Base-by-base conservation (phyloP, 2,888 invertebrate genomes). In the Lepidonotus clava region DNA sequence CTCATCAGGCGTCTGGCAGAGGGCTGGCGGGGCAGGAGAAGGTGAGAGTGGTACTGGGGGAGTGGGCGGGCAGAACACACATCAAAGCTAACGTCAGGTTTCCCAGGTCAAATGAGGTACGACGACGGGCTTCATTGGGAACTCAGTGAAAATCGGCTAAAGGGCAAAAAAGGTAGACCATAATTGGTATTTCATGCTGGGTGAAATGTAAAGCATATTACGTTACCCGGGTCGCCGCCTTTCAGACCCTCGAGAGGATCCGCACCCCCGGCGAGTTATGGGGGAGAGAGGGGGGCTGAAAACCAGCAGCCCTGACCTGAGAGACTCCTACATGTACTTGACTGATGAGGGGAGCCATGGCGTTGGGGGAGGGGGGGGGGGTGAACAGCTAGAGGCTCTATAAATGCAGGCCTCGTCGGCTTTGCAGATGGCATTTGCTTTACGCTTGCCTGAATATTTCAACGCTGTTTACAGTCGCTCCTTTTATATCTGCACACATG, bases 131-230 rank as follows among this genome's bases (percentile, higher is more conserved):
- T 28, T 61, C 28, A 61, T 61, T 61, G 61, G 24, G 11, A 32
- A 61, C 61, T 24, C 11, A n/a, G n/a, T n/a, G 53, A 24, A 32
- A 61, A 61, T 61, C 61, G 2, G 61, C 61, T 24, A 61, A 32
- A 24, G 61, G 61, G 28, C 61, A 11, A 61, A 28, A 61, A 28
- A 61, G 61, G 61, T 24, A 61, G 28, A 61, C 24, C 61, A 61
- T 61, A 61, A 61, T 61, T 61, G 61, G 61, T 61, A 61, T 61
- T 61, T 61, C 61, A 61, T 28, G 61, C 61, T 61, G 61, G 14
- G 24, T 61, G 61, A 61, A 61, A 61, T 61, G 61, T 11, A 61
- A 61, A 32, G 61, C 61, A 32, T 28, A 61, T n/a, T 61, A 32
- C 28, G 61, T 61, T 61, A 61, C 28, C 28, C 61, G 61, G 61